Base-by-base conservation (phyloP, 2,113 vertebrate species). In the Zeus faber region DNA sequence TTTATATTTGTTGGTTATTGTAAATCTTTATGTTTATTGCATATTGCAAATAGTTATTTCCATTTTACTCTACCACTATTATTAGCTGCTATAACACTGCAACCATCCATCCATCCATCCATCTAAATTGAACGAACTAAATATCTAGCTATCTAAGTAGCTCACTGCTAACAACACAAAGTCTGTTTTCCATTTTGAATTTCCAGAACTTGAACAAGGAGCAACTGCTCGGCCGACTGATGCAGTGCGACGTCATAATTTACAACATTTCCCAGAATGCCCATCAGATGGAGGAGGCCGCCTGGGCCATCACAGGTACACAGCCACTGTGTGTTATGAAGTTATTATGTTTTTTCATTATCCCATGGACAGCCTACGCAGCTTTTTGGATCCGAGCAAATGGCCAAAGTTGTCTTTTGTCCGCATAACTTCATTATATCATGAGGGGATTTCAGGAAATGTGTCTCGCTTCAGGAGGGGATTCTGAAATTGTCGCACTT, bases 301-400 rank as follows among this genome's bases (percentile, higher is more conserved):
- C 24, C 0, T 98, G 95, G 94, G 94, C 94, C 8, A 88, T 91
- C 31, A 88, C 91, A 56, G 94, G 96, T 98, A 58, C 85, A 80
- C 62, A 10, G n/a, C n/a, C 3, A 25, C 2, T 9, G 33, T 29
- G 26, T 4, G 4, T 29, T 29, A 29, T 8, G 8, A 33, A 33
- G 7, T 33, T 33, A 33, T 9, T 33, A 33, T 33, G 2, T 10
- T 33, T 33, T 33, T 29, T 11, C 8, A 33, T 10, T 10, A 3
- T 9, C 31, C 31, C 8, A 33, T 5, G 8, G 31, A 11, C 13
- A 33, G n/a, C n/a, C n/a, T n/a, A n/a, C n/a, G n/a, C n/a, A n/a
- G n/a, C n/a, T n/a, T n/a, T n/a, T n/a, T n/a, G n/a, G n/a, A 33
- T 33, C 13, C 31, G 13, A 2, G 31, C 13, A 5, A 33, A 7